Base-by-base conservation (phyloP, 2,797 vertebrate genomes). In the Pyrocephalus nanus region DNA sequence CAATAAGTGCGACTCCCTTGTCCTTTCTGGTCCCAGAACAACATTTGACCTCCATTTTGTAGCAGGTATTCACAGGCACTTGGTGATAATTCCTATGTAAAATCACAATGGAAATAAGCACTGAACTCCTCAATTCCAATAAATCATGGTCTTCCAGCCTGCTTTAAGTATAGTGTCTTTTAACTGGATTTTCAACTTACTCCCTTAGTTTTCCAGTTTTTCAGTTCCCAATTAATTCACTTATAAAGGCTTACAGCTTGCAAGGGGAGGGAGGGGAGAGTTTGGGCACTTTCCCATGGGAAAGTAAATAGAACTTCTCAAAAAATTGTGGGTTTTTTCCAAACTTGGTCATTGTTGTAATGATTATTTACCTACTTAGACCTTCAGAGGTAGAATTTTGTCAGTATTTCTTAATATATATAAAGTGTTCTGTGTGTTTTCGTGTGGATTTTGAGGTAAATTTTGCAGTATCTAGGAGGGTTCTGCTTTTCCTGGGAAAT, bases 201-300 rank as follows among this genome's bases (percentile, higher is more conserved):
- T 92, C 73, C 80, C 11, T 70, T 60, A 27, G 43, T 91, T 70
- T 85, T 45, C 42, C 48, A 8, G 0, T 22, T 54, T 71, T 75
- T 38, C 43, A 69, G 0, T 79, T 87, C 77, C 43, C 85, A 66
- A 87, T 94, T 78, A 84, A 75, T 66, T 94, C 43, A 53, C 92
- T 89, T 95, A 62, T 86, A 89, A 95, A 87, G 88, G 58, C 77
- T 93, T 92, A 69, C 72, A 72, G 77, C 55, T 81, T 90, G 19
- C 36, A 66, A 66, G 25, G 54, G 21, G 19, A 88, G 40, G 47
- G 67, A 86, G 36, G 62, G 25, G 38, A 91, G 86, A 89, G 55
- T 76, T 91, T 92, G 81, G 36, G 45, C 23, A 25, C 71, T 94
- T 96, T 95, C 91, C 94, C 92, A 85, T 86, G 91, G 72, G 91